Evolutionary conservation across 2,888 invertebrate genomes (phyloP).

Genomic region (Nephrotoma appendiculata): DNA sequence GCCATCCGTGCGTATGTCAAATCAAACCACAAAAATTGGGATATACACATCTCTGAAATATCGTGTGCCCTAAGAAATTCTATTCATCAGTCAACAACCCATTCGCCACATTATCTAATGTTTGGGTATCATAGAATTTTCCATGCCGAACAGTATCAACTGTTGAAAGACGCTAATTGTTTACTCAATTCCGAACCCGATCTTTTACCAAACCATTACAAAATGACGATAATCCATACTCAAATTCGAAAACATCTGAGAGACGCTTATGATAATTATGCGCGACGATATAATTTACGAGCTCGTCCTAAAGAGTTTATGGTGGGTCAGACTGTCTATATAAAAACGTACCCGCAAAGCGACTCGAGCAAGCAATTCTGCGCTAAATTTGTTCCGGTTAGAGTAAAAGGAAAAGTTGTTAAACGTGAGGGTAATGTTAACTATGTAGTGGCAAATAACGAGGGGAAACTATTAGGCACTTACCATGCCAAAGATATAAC

Average conservation of each 20-base stretch:
- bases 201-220: background rate
- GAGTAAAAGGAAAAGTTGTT: background rate
- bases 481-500: background rate
- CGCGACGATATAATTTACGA: background rate
- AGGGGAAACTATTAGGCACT: background rate
- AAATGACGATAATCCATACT: background rate
- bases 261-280: background rate
- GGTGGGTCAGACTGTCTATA: background rate
- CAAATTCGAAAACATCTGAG: background rate
- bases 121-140: conserved; percentile 14
- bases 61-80: conserved; percentile 17
- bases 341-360: background rate
- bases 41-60: conserved; percentile 15
- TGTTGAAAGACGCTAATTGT: background rate
- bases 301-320: background rate
- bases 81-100: conserved; percentile 16
- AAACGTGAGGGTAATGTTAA: background rate
- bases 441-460: background rate
- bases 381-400: background rate
- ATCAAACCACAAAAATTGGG: conserved; percentile 14
- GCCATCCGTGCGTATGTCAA: conserved; percentile 16
- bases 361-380: background rate
- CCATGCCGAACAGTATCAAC: background rate
- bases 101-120: conserved; percentile 15
- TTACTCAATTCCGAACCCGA: background rate